Percentiles rank a stretch among this genome's conserved stretches.
Conservation (phyloP, 2,888 invertebrate species). For the Parapristionchus giblindavisi region DNA sequence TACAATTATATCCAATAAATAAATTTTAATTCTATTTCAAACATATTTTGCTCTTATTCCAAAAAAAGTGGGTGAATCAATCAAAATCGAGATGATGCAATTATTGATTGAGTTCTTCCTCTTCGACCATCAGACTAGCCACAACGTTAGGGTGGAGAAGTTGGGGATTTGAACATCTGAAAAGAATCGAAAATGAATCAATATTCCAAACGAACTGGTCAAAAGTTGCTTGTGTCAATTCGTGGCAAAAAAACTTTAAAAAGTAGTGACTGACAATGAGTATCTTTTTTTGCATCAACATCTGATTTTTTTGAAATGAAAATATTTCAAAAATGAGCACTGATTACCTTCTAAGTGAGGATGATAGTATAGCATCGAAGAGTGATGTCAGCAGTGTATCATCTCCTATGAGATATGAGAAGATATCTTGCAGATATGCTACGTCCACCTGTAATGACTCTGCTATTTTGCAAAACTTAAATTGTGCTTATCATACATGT, state of each 20-base stretch:
- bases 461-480: neutral
- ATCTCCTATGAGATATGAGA: slow-evolving; percentile 27
- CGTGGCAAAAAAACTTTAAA: no score
- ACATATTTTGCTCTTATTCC: no score
- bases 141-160: slow-evolving; percentile 38
- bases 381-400: slow-evolving; percentile 36
- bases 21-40: no score
- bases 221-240: no score
- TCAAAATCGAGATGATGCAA: no score
- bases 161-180: slow-evolving; percentile 32
- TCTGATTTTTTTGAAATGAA: neutral
- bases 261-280: no score
- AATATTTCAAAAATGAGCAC: neutral
- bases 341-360: slow-evolving; percentile 29
- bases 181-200: neutral
- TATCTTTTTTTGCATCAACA: neutral
- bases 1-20: no score
- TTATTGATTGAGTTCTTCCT: no score
- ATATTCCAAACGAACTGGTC: neutral
- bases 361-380: slow-evolving; percentile 33
- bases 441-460: slow-evolving; percentile 29
- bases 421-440: slow-evolving; percentile 30
- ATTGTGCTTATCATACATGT: neutral
- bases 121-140: slow-evolving; percentile 26
- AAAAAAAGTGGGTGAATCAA: no score